phyloP scores from a whole-genome alignment of 1,140 invertebrate species.

The Maconellicoccus hirsutus region DNA sequence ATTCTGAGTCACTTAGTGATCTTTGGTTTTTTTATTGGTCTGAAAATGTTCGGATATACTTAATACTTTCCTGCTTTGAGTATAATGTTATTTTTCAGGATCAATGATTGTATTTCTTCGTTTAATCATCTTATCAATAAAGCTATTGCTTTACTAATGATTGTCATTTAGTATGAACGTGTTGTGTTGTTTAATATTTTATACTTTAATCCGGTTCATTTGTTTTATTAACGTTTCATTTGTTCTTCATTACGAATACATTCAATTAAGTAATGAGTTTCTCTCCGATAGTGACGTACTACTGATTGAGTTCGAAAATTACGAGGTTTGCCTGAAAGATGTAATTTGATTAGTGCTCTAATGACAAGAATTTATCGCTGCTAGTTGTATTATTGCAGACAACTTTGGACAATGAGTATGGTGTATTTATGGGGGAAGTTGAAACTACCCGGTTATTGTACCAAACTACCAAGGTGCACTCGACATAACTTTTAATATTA shows the following conservation, averaged over 20 bases:
- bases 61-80: no score
- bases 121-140: neutral
- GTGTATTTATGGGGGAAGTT: no score
- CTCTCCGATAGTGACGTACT: neutral
- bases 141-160: neutral
- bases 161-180: neutral
- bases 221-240: neutral
- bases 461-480: no score
- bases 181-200: neutral
- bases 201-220: neutral
- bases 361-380: neutral
- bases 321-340: neutral
- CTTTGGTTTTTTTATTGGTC: no score
- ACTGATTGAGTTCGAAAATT: neutral
- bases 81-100: no score
- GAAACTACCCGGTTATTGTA: no score
- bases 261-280: neutral
- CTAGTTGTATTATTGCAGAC: no score
- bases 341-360: neutral
- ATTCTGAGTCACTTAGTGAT: no score
- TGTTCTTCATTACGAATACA: neutral
- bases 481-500: no score
- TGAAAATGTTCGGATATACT: no score
- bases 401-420: no score
- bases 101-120: no score